Base-by-base conservation (phyloP, 2,888 invertebrate species). In the Amblyjoppa proteus region DNA sequence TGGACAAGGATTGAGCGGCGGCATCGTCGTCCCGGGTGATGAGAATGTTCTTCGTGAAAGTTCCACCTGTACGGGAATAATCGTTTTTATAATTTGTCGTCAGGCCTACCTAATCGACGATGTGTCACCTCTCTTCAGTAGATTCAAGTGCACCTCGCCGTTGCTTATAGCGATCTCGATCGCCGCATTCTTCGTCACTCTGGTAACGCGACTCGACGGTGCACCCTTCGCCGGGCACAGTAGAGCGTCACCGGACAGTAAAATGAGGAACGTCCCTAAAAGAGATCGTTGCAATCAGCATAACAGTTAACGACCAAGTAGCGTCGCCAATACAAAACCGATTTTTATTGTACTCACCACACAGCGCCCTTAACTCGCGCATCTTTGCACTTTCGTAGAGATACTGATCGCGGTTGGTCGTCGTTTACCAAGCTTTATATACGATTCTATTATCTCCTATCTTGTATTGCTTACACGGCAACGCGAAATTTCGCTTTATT, bases 131-230 rank as follows among this genome's bases (percentile, higher is more conserved):
- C 25, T 38, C 28, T 9, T 25, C 56, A 58, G 45, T 31, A 75
- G 11, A 83, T 1, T 81, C n/a, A 92, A 41, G 2, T 74, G 45
- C 0, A 90, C 76, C 20, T 78, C 79, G 41, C 85, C 87, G 28
- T 82, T 83, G 38, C 78, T 87, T 7, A 84, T 74, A 5, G 58
- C 58, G 58, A 91, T 77, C 28, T 87, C 81, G 0, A 91, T 31
- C 51, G 77, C 51, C 3, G 90, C 92, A 84, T 88, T 88, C 84
- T 91, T 91, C 0, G 89, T 88, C 9, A 16, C 25, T 25, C 68
- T 66, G 13, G 74, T 69, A 6, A 88, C 34, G 5, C 20, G 61
- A 34, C 53, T 70, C 0, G 70, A 5, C 31, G 7, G 9, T 16
- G 9, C 38, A 9, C 71, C 71, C 51, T 56, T 20, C 45, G 56